These are phyloP conservation scores for Dysidea cf. avara DNA, from an alignment of 37 sponge, comb jelly and placozoan genomes.

Conservation along the genomic window DNA sequence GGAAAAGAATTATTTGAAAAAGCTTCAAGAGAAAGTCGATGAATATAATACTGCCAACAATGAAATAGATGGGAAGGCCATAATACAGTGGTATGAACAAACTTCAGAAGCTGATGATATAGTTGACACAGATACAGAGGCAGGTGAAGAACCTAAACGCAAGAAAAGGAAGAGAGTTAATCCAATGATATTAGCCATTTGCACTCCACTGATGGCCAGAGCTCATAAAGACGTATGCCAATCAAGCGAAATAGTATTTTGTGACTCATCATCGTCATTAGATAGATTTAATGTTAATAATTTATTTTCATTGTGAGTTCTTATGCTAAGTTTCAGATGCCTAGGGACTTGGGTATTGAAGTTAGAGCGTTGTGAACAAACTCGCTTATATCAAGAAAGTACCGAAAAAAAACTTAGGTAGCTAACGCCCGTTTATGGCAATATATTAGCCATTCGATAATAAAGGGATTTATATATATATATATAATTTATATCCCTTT, in stretches of 20 bases:
- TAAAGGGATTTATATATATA: too few species aligned
- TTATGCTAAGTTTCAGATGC: too few species aligned
- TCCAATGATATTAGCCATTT: constrained; percentile 2
- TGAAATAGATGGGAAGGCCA: background rate
- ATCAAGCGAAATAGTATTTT: constrained; percentile 2
- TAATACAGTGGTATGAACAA: background rate
- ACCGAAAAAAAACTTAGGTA: too few species aligned
- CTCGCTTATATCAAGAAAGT: too few species aligned
- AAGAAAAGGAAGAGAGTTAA: background rate
- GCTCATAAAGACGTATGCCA: background rate
- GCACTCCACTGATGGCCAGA: constrained; percentile 16
- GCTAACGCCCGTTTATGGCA: too few species aligned
- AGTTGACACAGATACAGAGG: too few species aligned
- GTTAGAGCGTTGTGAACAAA: too few species aligned
- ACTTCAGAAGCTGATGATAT: background rate
- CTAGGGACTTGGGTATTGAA: too few species aligned
- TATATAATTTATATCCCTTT: too few species aligned
- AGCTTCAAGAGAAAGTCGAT: constrained; percentile 14
- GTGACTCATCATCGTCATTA: background rate
- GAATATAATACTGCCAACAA: constrained; percentile 7
- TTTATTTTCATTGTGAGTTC: too few species aligned
- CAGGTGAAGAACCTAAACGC: background rate
- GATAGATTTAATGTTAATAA: too few species aligned
- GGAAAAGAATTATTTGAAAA: constrained; percentile 24
- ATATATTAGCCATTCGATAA: too few species aligned